These are phyloP conservation scores for Alviniconcha marisindica DNA, from an alignment of 1,140 invertebrate species.

Conservation along the genomic window DNA sequence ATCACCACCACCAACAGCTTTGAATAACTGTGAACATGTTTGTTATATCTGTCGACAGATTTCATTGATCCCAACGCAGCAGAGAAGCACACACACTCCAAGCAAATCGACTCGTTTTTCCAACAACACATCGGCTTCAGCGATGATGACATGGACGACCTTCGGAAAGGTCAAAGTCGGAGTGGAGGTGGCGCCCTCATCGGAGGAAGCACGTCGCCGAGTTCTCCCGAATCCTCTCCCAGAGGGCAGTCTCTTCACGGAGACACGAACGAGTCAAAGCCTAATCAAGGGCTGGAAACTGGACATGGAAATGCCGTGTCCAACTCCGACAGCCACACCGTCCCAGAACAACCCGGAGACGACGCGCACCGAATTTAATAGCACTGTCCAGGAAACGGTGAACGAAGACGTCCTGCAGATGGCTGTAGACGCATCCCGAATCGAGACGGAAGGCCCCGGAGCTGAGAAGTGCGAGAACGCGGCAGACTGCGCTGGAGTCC, in stretches of 20 bases:
- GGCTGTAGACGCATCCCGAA: too few relatives aligned
- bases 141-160: constrained; percentile 25
- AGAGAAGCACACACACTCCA: constrained; percentile 36
- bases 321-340: too few relatives aligned
- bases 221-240: neutral
- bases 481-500: too few relatives aligned
- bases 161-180: neutral
- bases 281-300: too few relatives aligned
- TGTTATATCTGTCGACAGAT: constrained; percentile 23
- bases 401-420: too few relatives aligned
- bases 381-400: too few relatives aligned
- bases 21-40: neutral
- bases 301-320: too few relatives aligned
- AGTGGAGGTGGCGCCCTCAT: neutral
- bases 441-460: too few relatives aligned
- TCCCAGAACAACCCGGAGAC: too few relatives aligned
- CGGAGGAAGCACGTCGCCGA: neutral
- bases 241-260: too few relatives aligned
- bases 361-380: too few relatives aligned
- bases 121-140: constrained; percentile 28
- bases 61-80: constrained; percentile 30
- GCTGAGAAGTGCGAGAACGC: too few relatives aligned
- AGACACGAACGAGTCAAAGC: neutral
- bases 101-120: constrained; percentile 23
- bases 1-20: neutral